Percentiles rank a stretch among this genome's conserved stretches.
These are phyloP conservation scores for Amia ocellicauda DNA, from an alignment of 2,113 vertebrate species.

Conservation along the genomic window DNA sequence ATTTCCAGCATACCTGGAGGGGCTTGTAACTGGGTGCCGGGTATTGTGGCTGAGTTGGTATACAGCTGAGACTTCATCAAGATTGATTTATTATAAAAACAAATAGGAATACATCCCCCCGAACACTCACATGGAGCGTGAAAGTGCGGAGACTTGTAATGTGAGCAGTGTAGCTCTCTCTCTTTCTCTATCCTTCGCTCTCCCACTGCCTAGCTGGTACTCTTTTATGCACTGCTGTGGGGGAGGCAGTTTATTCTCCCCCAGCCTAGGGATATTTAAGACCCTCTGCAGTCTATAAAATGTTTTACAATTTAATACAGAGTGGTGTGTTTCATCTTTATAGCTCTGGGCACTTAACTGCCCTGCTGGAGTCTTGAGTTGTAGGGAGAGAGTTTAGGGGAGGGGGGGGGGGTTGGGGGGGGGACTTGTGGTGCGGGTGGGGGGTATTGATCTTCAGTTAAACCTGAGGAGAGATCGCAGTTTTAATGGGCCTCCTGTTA, in stretches of 20 bases:
- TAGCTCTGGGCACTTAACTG: slow-evolving; percentile 38
- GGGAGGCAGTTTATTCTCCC: slow-evolving; percentile 9
- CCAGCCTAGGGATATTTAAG: slow-evolving; percentile 34
- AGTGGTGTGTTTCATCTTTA: slow-evolving; percentile 33
- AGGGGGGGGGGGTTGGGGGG: neutral
- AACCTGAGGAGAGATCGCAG: slow-evolving; percentile 35
- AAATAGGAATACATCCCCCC: neutral
- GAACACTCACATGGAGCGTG: neutral
- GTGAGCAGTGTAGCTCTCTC: neutral
- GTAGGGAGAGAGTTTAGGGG: too few relatives aligned
- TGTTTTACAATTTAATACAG: slow-evolving; percentile 28
- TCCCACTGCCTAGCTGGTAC: too few relatives aligned
- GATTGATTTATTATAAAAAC: neutral
- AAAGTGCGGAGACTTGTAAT: neutral
- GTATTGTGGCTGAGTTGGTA: too few relatives aligned
- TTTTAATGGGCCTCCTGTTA: slow-evolving; percentile 25
- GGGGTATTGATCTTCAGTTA: slow-evolving; percentile 41
- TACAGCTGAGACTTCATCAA: neutral
- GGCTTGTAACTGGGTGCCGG: too few relatives aligned
- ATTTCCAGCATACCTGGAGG: too few relatives aligned
- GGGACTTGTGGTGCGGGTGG: too few relatives aligned
- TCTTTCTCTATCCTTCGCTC: neutral
- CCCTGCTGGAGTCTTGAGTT: too few relatives aligned
- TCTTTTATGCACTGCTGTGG: too few relatives aligned
- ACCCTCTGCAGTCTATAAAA: slow-evolving; percentile 30